Conservation (phyloP, 2,888 invertebrate genomes). For the Pachliopta kotzebuea region DNA sequence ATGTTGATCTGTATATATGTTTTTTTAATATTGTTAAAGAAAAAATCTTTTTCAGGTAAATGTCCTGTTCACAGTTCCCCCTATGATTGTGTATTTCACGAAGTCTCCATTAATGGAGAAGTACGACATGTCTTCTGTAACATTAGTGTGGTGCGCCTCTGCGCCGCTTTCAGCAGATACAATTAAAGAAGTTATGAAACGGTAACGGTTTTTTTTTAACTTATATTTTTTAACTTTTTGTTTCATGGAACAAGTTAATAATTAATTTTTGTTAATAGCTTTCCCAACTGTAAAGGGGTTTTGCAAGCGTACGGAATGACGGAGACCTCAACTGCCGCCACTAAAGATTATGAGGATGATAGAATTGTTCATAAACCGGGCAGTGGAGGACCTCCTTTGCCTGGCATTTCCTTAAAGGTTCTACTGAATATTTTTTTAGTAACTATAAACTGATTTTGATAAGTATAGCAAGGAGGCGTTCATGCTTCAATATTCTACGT, state of each 20-base stretch:
- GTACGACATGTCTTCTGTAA: constrained; percentile 55
- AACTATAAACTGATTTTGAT: no score
- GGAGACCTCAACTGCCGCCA: constrained; percentile 56
- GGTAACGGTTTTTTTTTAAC: constrained; percentile 39
- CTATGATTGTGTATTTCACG: constrained; percentile 55
- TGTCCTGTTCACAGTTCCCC: constrained; percentile 52
- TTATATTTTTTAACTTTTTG: background rate
- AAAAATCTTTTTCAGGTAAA: constrained; percentile 40
- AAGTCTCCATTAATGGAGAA: constrained; percentile 54
- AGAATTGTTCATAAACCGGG: constrained; percentile 45
- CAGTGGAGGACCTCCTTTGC: constrained; percentile 53
- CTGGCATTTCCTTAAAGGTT: constrained; percentile 55
- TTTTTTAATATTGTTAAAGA: no score
- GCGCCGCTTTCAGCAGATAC: constrained; percentile 56
- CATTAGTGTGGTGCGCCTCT: constrained; percentile 51
- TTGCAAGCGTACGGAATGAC: constrained; percentile 68
- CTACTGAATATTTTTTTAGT: background rate
- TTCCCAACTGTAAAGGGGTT: constrained; percentile 56
- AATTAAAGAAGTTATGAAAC: constrained; percentile 49
- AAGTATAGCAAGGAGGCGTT: no score
- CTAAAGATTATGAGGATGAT: constrained; percentile 44
- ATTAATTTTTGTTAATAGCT: constrained; percentile 37
- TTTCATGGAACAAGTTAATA: background rate
- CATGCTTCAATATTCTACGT: no score
- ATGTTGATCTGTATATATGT: no score